These are phyloP conservation scores for Pica pica DNA, from an alignment of 2,113 vertebrate genomes.

Conservation along the genomic window DNA sequence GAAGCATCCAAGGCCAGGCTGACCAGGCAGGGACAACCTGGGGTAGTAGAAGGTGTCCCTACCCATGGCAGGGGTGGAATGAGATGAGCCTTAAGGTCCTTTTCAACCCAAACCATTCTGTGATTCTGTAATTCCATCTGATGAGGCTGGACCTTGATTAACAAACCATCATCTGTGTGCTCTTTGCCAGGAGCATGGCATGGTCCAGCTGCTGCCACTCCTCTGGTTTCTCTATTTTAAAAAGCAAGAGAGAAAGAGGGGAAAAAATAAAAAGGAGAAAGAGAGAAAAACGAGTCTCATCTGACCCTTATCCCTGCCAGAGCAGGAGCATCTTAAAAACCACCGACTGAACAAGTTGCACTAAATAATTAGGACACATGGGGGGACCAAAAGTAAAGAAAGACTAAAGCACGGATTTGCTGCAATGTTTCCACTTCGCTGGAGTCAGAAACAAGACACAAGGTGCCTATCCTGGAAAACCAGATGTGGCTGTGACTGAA, in stretches of 20 bases:
- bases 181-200: not conserved
- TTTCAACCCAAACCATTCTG: not conserved
- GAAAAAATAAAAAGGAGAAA: not conserved
- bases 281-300: not conserved
- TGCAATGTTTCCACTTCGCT: not conserved
- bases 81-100: not conserved
- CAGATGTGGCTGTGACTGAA: not conserved
- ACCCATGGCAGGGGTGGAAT: not conserved
- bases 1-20: accelerated
- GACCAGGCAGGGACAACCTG: not conserved
- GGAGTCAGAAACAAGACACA: not conserved
- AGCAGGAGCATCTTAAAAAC: not conserved
- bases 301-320: not conserved
- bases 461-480: not conserved
- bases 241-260: not conserved
- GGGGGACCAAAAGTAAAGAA: constrained; percentile 43
- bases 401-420: not conserved
- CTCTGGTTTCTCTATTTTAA: not conserved
- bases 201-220: not conserved
- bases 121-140: not conserved
- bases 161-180: not conserved
- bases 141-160: not conserved
- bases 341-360: not conserved
- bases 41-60: not conserved
- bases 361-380: constrained; percentile 48